phyloP scores from a whole-genome alignment of 1,140 invertebrate genomes.

The Drosophila hydei region DNA sequence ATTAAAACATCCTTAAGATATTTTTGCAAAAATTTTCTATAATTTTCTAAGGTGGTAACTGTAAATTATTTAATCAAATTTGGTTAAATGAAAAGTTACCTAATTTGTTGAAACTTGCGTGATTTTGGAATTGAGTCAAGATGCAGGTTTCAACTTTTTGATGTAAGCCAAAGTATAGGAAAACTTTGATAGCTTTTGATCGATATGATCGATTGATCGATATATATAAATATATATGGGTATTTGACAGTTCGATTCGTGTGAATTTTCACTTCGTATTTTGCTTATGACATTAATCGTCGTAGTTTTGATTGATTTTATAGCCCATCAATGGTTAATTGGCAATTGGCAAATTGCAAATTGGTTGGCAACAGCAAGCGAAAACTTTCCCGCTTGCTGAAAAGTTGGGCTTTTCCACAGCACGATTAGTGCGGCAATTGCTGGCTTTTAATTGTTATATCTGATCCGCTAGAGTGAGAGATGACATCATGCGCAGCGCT shows the following conservation, averaged over 20 bases:
- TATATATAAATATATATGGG: not conserved
- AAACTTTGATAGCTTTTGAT: too few relatives aligned
- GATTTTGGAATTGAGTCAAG: too few relatives aligned
- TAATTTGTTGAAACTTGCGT: not conserved
- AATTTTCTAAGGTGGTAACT: too few relatives aligned
- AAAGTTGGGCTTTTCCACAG: not conserved
- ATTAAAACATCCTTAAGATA: too few relatives aligned
- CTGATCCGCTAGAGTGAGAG: conserved; percentile 33
- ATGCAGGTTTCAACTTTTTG: too few relatives aligned
- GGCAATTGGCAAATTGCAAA: not conserved
- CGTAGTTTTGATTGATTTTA: conserved; percentile 22
- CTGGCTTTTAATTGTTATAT: conserved; percentile 31
- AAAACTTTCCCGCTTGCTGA: conserved; percentile 3
- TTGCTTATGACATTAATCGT: not conserved
- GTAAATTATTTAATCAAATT: too few relatives aligned
- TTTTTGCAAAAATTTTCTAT: too few relatives aligned
- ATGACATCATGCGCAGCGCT: conserved; percentile 61
- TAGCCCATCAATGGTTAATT: conserved; percentile 1
- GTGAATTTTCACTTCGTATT: conserved; percentile 5
- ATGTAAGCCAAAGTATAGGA: too few relatives aligned
- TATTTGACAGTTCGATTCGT: not conserved
- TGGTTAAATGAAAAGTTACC: not conserved
- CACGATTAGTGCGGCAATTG: conserved; percentile 34
- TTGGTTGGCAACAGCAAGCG: conserved; percentile 4
- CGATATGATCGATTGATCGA: too few relatives aligned